Evolutionary conservation across 2,113 vertebrate species (phyloP).

Genomic region (Salvelinus alpinus): DNA sequence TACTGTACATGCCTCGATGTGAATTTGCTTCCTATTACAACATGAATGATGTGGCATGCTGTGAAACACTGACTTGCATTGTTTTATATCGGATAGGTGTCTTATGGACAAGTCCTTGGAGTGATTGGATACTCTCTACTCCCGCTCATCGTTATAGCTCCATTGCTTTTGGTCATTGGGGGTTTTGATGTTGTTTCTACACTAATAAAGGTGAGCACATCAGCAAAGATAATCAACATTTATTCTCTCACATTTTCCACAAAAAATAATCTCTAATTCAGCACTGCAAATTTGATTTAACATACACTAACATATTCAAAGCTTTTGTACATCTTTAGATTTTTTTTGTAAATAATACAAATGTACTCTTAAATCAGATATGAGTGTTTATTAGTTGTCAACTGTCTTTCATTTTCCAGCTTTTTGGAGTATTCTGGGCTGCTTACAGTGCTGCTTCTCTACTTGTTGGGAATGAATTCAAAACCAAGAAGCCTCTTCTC

Average conservation of each 20-base stretch:
- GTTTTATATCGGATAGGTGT: slow-evolving; percentile 77
- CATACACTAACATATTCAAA: neutral
- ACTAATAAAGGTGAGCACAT: slow-evolving; percentile 88
- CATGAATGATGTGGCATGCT: neutral
- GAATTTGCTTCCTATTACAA: neutral
- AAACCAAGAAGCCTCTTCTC: slow-evolving; percentile 98
- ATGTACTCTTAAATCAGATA: neutral
- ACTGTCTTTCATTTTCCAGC: slow-evolving; percentile 65
- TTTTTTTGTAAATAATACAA: neutral
- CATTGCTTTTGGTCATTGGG: slow-evolving; percentile 89
- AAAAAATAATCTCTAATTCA: neutral
- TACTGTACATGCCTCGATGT: no score
- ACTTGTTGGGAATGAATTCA: slow-evolving; percentile 97
- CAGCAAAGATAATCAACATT: neutral
- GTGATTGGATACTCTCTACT: slow-evolving; percentile 98
- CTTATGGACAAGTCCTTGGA: slow-evolving; percentile 96
- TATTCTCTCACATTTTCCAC: neutral
- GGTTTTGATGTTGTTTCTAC: slow-evolving; percentile 92
- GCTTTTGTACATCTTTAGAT: neutral
- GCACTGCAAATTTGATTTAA: neutral
- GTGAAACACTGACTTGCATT: neutral
- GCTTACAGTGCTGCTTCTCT: slow-evolving; percentile 98
- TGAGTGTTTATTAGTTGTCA: neutral
- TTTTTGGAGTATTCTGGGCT: slow-evolving; percentile 98
- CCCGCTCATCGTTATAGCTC: slow-evolving; percentile 95